These are phyloP conservation scores for Micromys minutus DNA, from an alignment of 2,113 vertebrate species.

Conservation along the genomic window DNA sequence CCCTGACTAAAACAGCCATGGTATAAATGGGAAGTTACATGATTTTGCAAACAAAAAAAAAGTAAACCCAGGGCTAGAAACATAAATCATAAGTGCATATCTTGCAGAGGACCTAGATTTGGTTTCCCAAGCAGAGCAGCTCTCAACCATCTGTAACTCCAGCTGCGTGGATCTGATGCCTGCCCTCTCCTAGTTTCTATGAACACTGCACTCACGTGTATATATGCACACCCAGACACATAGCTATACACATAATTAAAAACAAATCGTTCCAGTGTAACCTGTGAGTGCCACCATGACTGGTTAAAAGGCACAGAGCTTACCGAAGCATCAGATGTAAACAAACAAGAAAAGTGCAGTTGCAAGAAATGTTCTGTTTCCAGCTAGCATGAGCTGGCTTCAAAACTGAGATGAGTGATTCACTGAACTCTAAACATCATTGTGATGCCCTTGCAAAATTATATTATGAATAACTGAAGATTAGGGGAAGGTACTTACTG, in stretches of 20 bases:
- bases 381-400: not conserved
- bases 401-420: conserved; percentile 19
- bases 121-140: not conserved
- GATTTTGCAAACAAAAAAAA: conserved; percentile 26
- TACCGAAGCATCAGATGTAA: not conserved
- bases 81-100: not conserved
- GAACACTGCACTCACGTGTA: not conserved
- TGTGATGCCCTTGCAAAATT: not conserved
- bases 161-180: not conserved
- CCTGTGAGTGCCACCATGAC: too few species aligned
- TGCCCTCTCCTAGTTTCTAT: not conserved
- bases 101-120: not conserved
- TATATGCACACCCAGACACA: not conserved
- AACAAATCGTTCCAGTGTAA: not conserved
- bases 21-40: not conserved
- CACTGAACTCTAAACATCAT: not conserved
- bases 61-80: not conserved
- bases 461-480: conserved; percentile 16
- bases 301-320: not conserved
- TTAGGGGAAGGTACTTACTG: not conserved
- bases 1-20: too few species aligned
- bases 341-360: not conserved
- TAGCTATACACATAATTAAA: not conserved
- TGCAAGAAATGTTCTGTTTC: not conserved
- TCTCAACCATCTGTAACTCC: not conserved